Base-by-base conservation (phyloP, 2,888 invertebrate genomes). In the Linyphia triangularis region DNA sequence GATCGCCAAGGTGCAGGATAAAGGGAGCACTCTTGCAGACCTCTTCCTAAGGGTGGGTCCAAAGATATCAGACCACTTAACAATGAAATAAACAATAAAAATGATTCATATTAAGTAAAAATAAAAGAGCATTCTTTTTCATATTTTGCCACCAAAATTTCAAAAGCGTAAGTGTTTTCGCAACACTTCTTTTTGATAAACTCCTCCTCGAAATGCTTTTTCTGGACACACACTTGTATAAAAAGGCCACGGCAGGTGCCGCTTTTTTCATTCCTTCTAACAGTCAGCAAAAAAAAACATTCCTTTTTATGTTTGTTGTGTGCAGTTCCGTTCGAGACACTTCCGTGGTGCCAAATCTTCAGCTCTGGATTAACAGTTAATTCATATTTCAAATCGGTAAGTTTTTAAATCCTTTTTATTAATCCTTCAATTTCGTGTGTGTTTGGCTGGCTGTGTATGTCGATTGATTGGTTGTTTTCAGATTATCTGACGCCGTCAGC, bases 111-210 rank as follows among this genome's bases (percentile, higher is more conserved):
- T 75, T 78, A 59, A 77, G 26, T 59, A 78, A 70, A 61, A 69
- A 81, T 9, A 67, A 57, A 19, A 57, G 19, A n/a, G 63, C n/a
- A 51, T 59, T 16, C 70, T 61, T 85, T 85, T 79, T 79, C 85
- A 72, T 72, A 75, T 86, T 51, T 81, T 73, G 72, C 81, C 73
- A 73, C 86, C 86, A 72, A 79, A 86, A 65, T 78, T 81, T 79
- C 57, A 67, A 86, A 81, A 72, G 79, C 73, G 57, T 72, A 81
- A 86, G 86, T 86, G 86, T 81, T 86, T 86, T 72, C 26, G 67
- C 65, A 81, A 81, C 86, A 86, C 86, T 86, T 86, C 67, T 75
- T n/a, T 51, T 86, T 86, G 79, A 81, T 81, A 86, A 81, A 86
- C 73, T 79, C 72, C 63, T 10, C 30, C 63, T 81, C 57, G 57